A percentile compares a stretch with the other conserved stretches of the same genome.
Conservation (phyloP, 2,888 invertebrate genomes). For the Sipunculus nudus region DNA sequence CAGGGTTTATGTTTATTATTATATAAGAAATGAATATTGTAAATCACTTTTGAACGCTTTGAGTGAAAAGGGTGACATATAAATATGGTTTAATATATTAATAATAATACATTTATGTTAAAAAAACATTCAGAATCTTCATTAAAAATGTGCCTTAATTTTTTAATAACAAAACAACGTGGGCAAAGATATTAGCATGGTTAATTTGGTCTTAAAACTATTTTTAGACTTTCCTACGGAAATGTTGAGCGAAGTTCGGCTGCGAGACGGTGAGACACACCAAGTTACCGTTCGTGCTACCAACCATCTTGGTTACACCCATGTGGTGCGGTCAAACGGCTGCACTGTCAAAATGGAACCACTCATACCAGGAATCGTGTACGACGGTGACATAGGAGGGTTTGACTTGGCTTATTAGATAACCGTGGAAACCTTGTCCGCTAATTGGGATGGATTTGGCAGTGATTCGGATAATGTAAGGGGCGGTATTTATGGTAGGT, state of each 20-base stretch:
- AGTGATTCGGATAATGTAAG: no score
- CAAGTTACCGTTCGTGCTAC: constrained; percentile 36
- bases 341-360: constrained; percentile 49
- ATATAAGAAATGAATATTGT: no score
- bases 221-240: not conserved
- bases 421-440: constrained; percentile 38
- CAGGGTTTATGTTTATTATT: no score
- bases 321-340: constrained; percentile 46
- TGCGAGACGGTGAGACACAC: constrained; percentile 45
- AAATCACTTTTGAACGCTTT: no score
- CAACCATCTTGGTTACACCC: constrained; percentile 43
- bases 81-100: no score
- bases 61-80: no score
- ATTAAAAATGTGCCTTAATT: no score
- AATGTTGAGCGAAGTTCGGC: constrained; percentile 34
- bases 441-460: constrained; percentile 55
- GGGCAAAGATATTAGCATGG: not conserved
- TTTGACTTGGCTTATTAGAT: constrained; percentile 42
- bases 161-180: not conserved
- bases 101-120: no score
- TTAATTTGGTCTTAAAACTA: no score
- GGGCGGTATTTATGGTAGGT: no score
- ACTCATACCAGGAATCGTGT: constrained; percentile 50
- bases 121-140: no score
- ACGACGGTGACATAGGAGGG: constrained; percentile 43